Evolutionary conservation across 2,113 vertebrate genomes (phyloP).

Genomic region (Pedetes capensis): DNA sequence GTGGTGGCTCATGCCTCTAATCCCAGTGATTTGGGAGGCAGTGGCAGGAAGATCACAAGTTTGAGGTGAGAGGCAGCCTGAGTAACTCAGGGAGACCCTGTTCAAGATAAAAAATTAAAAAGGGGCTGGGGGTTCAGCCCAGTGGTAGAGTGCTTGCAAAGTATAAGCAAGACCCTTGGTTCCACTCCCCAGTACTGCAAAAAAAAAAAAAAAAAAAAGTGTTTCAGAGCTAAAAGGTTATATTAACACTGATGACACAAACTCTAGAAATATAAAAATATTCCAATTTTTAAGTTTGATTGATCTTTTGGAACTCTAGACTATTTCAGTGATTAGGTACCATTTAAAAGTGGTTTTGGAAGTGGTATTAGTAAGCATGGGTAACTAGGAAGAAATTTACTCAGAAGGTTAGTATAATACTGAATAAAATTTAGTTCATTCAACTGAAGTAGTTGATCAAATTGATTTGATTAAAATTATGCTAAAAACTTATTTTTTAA

Average conservation of each 20-base stretch:
- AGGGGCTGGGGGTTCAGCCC: too few relatives aligned
- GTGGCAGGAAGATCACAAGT: too few relatives aligned
- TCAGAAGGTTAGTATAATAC: neutral
- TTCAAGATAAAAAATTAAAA: too few relatives aligned
- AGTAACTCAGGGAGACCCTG: too few relatives aligned
- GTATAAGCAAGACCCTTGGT: too few relatives aligned
- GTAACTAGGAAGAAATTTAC: too few relatives aligned
- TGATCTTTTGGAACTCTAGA: neutral
- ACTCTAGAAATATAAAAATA: neutral
- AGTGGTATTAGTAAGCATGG: neutral
- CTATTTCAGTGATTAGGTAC: neutral
- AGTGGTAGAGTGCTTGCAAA: too few relatives aligned
- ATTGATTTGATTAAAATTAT: neutral
- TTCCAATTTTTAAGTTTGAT: constrained; percentile 21
- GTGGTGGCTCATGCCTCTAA: too few relatives aligned
- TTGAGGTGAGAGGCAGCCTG: too few relatives aligned
- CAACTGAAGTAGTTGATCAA: neutral
- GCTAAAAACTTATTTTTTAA: neutral
- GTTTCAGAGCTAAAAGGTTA: neutral
- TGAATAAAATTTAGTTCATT: constrained; percentile 25
- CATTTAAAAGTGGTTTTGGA: neutral
- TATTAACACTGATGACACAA: neutral
- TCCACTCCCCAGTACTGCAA: too few relatives aligned
- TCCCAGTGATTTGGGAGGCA: too few relatives aligned
- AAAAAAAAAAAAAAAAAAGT: too few relatives aligned